Conservation (phyloP, 1,140 invertebrate genomes). For the Acromyrmex echinatior region DNA sequence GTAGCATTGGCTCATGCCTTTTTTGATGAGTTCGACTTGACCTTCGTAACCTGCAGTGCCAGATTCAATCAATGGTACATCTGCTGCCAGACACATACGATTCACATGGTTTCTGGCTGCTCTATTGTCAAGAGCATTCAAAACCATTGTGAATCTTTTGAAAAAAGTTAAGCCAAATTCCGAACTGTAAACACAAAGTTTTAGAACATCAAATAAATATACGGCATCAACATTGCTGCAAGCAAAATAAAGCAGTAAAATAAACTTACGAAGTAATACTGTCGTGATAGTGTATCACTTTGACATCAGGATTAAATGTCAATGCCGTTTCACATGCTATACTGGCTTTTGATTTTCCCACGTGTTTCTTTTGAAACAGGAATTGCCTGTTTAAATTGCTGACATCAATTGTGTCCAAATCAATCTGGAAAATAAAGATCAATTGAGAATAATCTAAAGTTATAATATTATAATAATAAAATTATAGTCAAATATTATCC, state of each 20-base stretch:
- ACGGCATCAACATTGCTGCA: too few species aligned
- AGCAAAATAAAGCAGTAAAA: too few species aligned
- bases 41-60: slow-evolving; percentile 99
- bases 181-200: slow-evolving; percentile 88
- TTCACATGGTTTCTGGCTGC: slow-evolving; percentile 99
- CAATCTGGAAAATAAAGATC: slow-evolving; percentile 92
- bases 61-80: slow-evolving; percentile 97
- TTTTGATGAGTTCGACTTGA: slow-evolving; percentile 95
- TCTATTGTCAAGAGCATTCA: slow-evolving; percentile 99
- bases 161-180: slow-evolving; percentile 97
- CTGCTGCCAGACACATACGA: slow-evolving; percentile 98
- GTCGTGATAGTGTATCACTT: slow-evolving; percentile 96
- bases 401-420: slow-evolving; percentile 99
- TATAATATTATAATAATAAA: slow-evolving; percentile 1
- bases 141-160: slow-evolving; percentile 96
- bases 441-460: slow-evolving; percentile 1
- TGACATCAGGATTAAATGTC: slow-evolving; percentile 95
- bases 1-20: slow-evolving; percentile 97
- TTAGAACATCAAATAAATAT: background rate
- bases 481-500: too few species aligned
- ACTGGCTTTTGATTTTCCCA: slow-evolving; percentile 97
- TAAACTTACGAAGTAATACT: slow-evolving; percentile 95
- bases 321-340: slow-evolving; percentile 96
- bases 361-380: slow-evolving; percentile 98
- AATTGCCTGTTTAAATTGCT: slow-evolving; percentile 99